These are phyloP conservation scores for Drosophila arawakana DNA, from an alignment of 1,140 invertebrate species.

Conservation along the genomic window DNA sequence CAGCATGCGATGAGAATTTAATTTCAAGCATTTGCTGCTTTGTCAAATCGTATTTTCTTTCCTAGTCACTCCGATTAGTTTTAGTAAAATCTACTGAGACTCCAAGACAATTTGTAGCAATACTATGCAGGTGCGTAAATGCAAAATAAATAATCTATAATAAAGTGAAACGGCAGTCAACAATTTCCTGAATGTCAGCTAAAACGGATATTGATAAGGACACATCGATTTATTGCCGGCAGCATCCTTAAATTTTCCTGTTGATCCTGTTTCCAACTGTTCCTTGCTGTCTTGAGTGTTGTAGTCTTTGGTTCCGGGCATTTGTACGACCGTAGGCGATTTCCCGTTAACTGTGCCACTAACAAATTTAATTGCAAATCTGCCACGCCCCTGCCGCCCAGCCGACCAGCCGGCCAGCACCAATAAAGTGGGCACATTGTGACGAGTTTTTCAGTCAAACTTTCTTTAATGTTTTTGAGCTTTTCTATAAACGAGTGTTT, in stretches of 20 bases:
- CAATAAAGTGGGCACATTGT: too few species aligned
- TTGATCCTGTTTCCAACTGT: background rate
- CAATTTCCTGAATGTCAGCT: slow-evolving; percentile 69
- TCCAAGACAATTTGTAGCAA: slow-evolving; percentile 14
- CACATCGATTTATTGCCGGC: slow-evolving; percentile 59
- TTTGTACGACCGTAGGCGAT: slow-evolving; percentile 15
- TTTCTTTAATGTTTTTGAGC: too few species aligned
- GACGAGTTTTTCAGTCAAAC: too few species aligned
- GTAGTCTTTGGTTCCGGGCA: slow-evolving; percentile 6
- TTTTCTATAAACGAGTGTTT: too few species aligned
- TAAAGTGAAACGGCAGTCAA: slow-evolving; percentile 26
- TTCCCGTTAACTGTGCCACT: slow-evolving; percentile 53
- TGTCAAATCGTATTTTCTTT: slow-evolving; percentile 33
- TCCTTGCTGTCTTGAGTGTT: slow-evolving; percentile 1
- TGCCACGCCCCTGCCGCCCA: background rate
- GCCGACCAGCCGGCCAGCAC: too few species aligned
- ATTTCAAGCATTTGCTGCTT: slow-evolving; percentile 33
- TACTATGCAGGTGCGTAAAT: background rate
- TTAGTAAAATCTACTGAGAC: slow-evolving; percentile 11
- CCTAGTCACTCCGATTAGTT: slow-evolving; percentile 40
- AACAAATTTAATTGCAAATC: slow-evolving; percentile 62
- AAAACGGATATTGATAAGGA: slow-evolving; percentile 72
- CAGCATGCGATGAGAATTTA: slow-evolving; percentile 28
- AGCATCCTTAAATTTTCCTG: slow-evolving; percentile 1
- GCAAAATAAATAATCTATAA: slow-evolving; percentile 4